Percentiles rank a stretch among this genome's conserved stretches.
phyloP scores from a whole-genome alignment of 2,888 invertebrate genomes.

The Sinopyrophorus schimmeli region DNA sequence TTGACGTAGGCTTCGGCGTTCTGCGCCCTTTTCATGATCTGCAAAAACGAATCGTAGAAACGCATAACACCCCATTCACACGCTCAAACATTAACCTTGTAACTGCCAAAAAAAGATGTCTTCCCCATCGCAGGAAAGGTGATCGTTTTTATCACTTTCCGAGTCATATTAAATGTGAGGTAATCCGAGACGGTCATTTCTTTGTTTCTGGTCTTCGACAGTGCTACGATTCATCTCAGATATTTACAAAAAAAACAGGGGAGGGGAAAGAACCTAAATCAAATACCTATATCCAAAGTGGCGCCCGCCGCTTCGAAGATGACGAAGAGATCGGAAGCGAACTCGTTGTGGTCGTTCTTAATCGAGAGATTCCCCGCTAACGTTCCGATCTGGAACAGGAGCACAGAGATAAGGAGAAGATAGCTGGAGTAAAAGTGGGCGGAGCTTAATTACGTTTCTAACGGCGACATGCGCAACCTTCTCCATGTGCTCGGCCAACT shows the following conservation, averaged over 20 bases:
- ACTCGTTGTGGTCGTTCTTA: constrained; percentile 68
- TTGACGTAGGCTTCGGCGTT: constrained; percentile 76
- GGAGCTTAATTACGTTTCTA: constrained; percentile 75
- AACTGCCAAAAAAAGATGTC: constrained; percentile 40
- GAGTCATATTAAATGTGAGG: constrained; percentile 11
- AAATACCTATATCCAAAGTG: constrained; percentile 51
- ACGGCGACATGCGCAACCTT: constrained; percentile 72
- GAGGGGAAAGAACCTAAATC: too few species aligned
- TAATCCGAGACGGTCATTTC: too few species aligned
- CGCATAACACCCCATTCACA: neutral
- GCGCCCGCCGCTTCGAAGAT: constrained; percentile 65
- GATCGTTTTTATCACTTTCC: constrained; percentile 54
- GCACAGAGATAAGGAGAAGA: neutral
- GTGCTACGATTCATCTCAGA: too few species aligned
- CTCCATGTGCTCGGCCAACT: constrained; percentile 66
- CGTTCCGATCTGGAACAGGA: constrained; percentile 61
- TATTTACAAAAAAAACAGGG: too few species aligned
- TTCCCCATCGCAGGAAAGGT: constrained; percentile 56
- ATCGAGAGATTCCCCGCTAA: constrained; percentile 73
- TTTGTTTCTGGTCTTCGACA: too few species aligned
- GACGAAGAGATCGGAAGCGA: constrained; percentile 74
- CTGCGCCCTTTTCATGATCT: constrained; percentile 73
- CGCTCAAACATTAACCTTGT: neutral
- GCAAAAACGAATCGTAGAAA: constrained; percentile 35
- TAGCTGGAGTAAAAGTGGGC: too few species aligned